These are phyloP conservation scores for Sceliomorpha sp. DNA, from an alignment of 2,888 invertebrate species.

Conservation along the genomic window DNA sequence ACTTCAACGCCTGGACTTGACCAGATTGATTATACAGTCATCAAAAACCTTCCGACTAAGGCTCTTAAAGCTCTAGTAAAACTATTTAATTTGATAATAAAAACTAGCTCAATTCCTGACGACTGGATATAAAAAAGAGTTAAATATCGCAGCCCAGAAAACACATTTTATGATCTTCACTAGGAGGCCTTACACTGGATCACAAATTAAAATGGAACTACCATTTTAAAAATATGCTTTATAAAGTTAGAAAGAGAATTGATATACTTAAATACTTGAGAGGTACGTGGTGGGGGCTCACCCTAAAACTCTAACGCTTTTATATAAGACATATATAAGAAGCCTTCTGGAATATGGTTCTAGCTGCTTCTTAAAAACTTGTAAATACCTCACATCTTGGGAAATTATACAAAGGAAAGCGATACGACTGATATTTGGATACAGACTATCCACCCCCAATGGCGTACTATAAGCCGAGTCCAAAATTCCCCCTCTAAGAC, in stretches of 20 bases:
- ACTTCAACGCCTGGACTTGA: conserved; percentile 20
- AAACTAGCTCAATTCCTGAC: not conserved
- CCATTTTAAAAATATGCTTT: not conserved
- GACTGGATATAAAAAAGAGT: conserved; percentile 6
- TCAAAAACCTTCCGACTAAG: not conserved
- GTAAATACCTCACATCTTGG: not conserved
- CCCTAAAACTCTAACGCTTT: conserved; percentile 11
- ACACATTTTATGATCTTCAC: conserved; percentile 1
- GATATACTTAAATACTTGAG: conserved; percentile 36
- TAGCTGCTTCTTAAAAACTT: not conserved
- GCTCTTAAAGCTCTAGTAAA: not conserved
- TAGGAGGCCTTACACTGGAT: conserved; percentile 8
- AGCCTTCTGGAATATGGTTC: conserved; percentile 11
- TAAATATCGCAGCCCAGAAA: not conserved
- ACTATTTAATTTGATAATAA: conserved; percentile 1
- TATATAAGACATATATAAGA: conserved; percentile 19
- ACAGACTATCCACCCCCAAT: conserved; percentile 16
- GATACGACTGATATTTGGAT: conserved; percentile 11
- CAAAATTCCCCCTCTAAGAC: conserved; percentile 8
- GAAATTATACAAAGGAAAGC: conserved; percentile 17
- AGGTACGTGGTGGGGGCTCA: conserved; percentile 30
- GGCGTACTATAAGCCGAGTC: conserved; percentile 25
- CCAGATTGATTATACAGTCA: conserved; percentile 1
- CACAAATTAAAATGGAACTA: conserved; percentile 8
- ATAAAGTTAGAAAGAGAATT: conserved; percentile 6